Evolutionary conservation across 2,113 vertebrate species (phyloP).

Genomic region (Tyto alba): DNA sequence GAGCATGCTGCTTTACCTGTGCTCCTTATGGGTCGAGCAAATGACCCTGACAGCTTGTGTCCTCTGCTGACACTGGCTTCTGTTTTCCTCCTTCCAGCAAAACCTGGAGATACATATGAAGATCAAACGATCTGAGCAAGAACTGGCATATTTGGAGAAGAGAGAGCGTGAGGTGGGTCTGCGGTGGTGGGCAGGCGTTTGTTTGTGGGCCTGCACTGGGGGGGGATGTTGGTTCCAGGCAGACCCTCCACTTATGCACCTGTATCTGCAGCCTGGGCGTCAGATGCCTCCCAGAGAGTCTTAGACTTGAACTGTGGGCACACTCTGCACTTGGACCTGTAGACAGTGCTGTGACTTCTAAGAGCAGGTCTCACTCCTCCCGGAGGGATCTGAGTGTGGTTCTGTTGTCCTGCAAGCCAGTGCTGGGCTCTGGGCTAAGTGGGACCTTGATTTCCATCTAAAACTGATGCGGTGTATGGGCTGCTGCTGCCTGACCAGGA

Average conservation of each 20-base stretch:
- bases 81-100: constrained; percentile 79
- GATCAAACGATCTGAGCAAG: constrained; percentile 92
- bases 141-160: constrained; percentile 91
- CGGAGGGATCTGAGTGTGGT: neutral
- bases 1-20: neutral
- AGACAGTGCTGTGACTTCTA: neutral
- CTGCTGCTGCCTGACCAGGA: neutral
- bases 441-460: neutral
- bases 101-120: constrained; percentile 97
- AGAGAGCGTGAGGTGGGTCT: constrained; percentile 84
- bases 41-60: neutral
- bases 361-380: neutral
- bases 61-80: neutral
- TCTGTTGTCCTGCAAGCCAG: neutral
- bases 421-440: neutral
- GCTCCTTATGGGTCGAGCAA: neutral
- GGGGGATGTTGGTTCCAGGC: neutral
- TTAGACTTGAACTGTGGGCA: neutral
- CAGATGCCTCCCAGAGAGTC: neutral
- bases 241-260: neutral
- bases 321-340: neutral
- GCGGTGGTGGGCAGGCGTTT: neutral
- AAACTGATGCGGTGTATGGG: neutral
- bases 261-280: neutral
- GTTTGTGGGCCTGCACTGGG: neutral